Base-by-base conservation (phyloP, 1,140 invertebrate genomes). In the Hycleus cichorii region DNA sequence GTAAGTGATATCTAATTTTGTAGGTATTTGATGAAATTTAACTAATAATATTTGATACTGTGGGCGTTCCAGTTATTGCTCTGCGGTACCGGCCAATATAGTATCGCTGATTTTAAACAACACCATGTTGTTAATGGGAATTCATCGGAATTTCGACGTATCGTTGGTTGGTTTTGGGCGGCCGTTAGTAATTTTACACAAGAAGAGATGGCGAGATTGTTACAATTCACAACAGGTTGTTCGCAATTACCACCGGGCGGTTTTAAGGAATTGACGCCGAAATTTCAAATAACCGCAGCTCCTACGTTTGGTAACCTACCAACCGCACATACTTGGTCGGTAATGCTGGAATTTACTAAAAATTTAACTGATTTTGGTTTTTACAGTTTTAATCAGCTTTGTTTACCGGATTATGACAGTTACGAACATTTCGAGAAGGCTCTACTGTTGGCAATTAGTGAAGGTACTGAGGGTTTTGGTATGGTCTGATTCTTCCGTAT, bases 141-240 rank as follows among this genome's bases (percentile, higher is more conserved):
- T 51, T 91, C 89, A 1, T 78, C 86, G 0, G 88, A 91, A 69
- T 95, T 95, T 74, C 78, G 86, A 39, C 83, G 90, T 52, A 85
- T 94, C 42, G 76, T 96, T 12, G 88, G 87, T 60, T 96, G 93
- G 93, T 95, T 96, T 75, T 97, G 93, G 94, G 91, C 91, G 3
- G 90, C 91, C 46, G 86, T 96, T 12, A 87, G 85, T 59, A 92
- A 91, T 74, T 94, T 96, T 72, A 92, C 89, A 32, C 87, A 90
- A 67, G 93, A 95, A 72, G 93, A 97, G 78, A 93, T 95, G 84
- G 93, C 92, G 1, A 78, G 93, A 44, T 78, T 97, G 55, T 77
- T 97, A 60, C 93, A 97, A 75, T 97, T 97, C 74, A 93, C 90
- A n/a, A 97, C 94, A 0, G 90, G 89, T 43, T 93, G 90, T 73